Base-by-base conservation (phyloP, 2,113 vertebrate genomes). In the Apteryx mantelli region DNA sequence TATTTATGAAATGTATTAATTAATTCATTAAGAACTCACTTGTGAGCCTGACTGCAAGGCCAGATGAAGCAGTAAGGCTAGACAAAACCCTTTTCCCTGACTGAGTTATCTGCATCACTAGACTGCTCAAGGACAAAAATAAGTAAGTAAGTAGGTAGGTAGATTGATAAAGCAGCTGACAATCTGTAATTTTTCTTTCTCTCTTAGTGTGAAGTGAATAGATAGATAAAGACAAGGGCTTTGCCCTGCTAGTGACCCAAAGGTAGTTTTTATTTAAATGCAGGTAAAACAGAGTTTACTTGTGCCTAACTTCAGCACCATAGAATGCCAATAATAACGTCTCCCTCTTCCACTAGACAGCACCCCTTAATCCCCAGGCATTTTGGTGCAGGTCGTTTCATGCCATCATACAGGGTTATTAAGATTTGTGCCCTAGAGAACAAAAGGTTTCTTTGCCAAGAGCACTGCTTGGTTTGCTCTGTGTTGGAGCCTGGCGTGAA, bases 1-100 rank as follows among this genome's bases (percentile, higher is more conserved):
- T 96, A 96, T 97, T 97, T 94, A 97, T 95, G 40, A 95, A 52
- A 74, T 30, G 6, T 53, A 88, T 93, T 87, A 85, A 85, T 95
- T 84, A 86, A 92, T 96, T 94, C 61, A 86, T 78, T 91, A 77
- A 82, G 32, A 87, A 88, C 28, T 96, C 9, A 2, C 19, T 91
- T 77, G 70, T 65, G 58, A 85, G 25, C 20, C 56, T 82, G 30
- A 4, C 30, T 91, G 61, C 81, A 95, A 95, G 84, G 65, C 74
- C 63, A 89, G 28, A 69, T 73, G 63, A 85, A 94, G 36, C 53
- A 78, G 30, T 21, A 91, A 92, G 42, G 7, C 19, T 63, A 58
- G 50, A 12, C 50, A 50, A 78, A 60, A 52, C 3, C 38, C 46
- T 28, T 70, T 86, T 69, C 3, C 36, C 36, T 86, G 14, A 18